Conservation (phyloP, 2,888 invertebrate genomes). For the Caenorhabditis macrosperma region DNA sequence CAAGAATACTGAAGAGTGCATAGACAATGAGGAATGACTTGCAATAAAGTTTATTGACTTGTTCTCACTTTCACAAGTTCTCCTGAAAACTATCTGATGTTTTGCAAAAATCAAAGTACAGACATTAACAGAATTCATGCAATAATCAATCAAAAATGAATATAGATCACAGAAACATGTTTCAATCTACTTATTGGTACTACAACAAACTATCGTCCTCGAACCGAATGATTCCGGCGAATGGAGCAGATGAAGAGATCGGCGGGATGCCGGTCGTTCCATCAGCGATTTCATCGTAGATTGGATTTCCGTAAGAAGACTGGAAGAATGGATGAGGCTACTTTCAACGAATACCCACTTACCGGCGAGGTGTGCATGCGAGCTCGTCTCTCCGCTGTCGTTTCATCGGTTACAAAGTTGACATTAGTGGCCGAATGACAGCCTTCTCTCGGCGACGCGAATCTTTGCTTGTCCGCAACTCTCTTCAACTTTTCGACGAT, state of each 20-base stretch:
- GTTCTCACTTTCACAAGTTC: constrained; percentile 2
- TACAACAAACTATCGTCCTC: constrained; percentile 34
- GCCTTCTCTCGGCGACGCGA: constrained; percentile 35
- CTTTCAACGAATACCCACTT: not conserved
- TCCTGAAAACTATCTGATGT: too few species aligned
- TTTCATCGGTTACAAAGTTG: constrained; percentile 54
- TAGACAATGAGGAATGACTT: constrained; percentile 24
- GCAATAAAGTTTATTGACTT: constrained; percentile 32
- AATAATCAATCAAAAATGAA: constrained; percentile 49
- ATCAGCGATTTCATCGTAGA: constrained; percentile 52
- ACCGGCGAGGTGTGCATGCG: constrained; percentile 50
- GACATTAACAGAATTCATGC: constrained; percentile 45
- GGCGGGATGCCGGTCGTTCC: constrained; percentile 4
- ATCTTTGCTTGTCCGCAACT: constrained; percentile 7
- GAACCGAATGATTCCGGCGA: constrained; percentile 34
- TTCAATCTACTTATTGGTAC: constrained; percentile 4
- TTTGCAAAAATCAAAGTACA: too few species aligned
- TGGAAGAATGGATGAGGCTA: too few species aligned
- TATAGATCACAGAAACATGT: constrained; percentile 32
- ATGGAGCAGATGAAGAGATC: constrained; percentile 24
- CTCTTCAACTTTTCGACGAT: constrained; percentile 43
- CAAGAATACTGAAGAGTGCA: constrained; percentile 17
- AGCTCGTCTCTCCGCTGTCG: constrained; percentile 23
- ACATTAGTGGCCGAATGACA: constrained; percentile 49
- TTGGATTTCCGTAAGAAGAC: constrained; percentile 50